Evolutionary conservation across 2,113 vertebrate genomes (phyloP).

Genomic region (Cochlearius cochlearius): DNA sequence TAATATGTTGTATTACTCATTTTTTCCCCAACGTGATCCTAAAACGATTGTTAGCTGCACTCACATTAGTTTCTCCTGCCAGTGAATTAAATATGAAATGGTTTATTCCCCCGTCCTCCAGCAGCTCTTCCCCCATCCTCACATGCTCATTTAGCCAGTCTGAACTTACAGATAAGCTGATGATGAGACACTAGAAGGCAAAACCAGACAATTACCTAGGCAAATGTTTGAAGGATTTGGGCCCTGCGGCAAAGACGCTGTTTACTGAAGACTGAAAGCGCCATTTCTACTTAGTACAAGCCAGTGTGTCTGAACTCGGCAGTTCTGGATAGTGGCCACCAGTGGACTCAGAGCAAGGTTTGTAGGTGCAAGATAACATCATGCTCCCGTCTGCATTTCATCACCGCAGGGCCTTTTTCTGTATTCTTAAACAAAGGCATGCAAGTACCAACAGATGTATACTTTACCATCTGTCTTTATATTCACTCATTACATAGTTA

Average conservation of each 20-base stretch:
- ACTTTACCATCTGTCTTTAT: slow-evolving; percentile 53
- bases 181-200: slow-evolving; percentile 52
- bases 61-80: slow-evolving; percentile 35
- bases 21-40: slow-evolving; percentile 9
- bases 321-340: slow-evolving; percentile 67
- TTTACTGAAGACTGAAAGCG: slow-evolving; percentile 66
- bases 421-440: slow-evolving; percentile 61
- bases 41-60: slow-evolving; percentile 12
- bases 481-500: not conserved
- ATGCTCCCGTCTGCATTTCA: slow-evolving; percentile 62
- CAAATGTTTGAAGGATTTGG: slow-evolving; percentile 68
- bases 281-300: slow-evolving; percentile 40
- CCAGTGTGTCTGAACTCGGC: slow-evolving; percentile 35
- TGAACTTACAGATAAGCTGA: slow-evolving; percentile 49
- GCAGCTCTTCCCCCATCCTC: slow-evolving; percentile 35
- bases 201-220: slow-evolving; percentile 69
- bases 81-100: slow-evolving; percentile 37
- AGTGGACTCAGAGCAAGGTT: slow-evolving; percentile 64
- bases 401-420: slow-evolving; percentile 63
- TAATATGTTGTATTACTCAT: slow-evolving; percentile 28
- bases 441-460: slow-evolving; percentile 68
- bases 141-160: slow-evolving; percentile 37
- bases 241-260: slow-evolving; percentile 66
- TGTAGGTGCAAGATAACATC: slow-evolving; percentile 72
- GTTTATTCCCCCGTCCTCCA: not conserved